A percentile compares a stretch with the other conserved stretches of the same genome.
These are phyloP conservation scores for Tineola bisselliella DNA, from an alignment of 2,888 invertebrate genomes.

Conservation along the genomic window DNA sequence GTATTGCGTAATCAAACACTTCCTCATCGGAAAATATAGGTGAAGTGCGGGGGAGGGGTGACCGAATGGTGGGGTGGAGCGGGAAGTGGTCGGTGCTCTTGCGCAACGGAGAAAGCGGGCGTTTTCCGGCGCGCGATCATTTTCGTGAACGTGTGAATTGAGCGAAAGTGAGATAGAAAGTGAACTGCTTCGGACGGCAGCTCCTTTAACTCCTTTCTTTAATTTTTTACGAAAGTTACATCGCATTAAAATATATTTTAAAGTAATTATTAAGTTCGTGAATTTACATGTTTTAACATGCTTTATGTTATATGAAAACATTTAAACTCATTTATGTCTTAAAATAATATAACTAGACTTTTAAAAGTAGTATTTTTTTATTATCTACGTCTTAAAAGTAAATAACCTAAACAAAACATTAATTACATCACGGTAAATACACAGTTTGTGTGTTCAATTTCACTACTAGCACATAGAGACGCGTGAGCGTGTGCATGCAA, in stretches of 20 bases:
- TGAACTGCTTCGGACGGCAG: slow-evolving; percentile 16
- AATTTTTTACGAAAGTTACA: not conserved
- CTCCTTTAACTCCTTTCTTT: not conserved
- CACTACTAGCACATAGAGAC: not conserved
- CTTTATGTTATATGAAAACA: too few relatives aligned
- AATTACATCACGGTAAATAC: not conserved
- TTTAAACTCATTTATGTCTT: too few relatives aligned
- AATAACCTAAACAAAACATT: not conserved
- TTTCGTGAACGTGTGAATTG: slow-evolving; percentile 65
- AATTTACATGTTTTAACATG: not conserved
- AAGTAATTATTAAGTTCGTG: not conserved
- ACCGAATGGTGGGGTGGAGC: slow-evolving; percentile 26
- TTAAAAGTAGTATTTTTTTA: too few relatives aligned
- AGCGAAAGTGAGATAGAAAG: slow-evolving; percentile 62
- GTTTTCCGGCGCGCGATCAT: slow-evolving; percentile 61
- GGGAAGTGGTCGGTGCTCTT: slow-evolving; percentile 51
- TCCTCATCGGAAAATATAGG: slow-evolving; percentile 60
- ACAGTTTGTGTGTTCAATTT: not conserved
- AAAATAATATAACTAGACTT: too few relatives aligned
- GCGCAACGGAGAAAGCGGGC: slow-evolving; percentile 58
- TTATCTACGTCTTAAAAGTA: too few relatives aligned
- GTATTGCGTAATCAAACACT: slow-evolving; percentile 42
- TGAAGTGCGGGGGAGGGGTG: slow-evolving; percentile 34
- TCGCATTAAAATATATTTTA: not conserved
- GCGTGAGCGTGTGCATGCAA: slow-evolving; percentile 4